Evolutionary conservation across 2,797 vertebrate species (phyloP).

Genomic region (Brachyrhaphis roseni): DNA sequence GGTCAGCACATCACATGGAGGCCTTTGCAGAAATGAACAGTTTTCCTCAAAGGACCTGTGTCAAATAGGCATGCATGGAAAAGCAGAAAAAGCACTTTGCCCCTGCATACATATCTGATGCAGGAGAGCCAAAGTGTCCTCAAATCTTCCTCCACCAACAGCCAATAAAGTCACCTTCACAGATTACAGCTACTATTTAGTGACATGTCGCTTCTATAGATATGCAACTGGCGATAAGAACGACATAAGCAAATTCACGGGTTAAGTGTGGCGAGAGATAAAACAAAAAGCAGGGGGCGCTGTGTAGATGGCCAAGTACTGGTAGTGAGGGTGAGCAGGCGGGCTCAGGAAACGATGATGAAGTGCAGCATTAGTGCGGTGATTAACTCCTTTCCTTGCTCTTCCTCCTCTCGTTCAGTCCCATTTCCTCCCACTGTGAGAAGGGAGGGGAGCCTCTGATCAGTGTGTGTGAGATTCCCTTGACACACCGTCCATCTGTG

Average conservation of each 20-base stretch:
- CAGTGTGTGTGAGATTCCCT: slow-evolving; percentile 78
- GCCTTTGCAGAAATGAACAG: slow-evolving; percentile 67
- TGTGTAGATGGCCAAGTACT: slow-evolving; percentile 64
- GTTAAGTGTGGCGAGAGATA: slow-evolving; percentile 25
- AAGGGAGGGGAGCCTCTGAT: slow-evolving; percentile 74
- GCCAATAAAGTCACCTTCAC: slow-evolving; percentile 71
- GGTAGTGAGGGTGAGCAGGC: slow-evolving; percentile 67
- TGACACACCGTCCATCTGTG: slow-evolving; percentile 80
- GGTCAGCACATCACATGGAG: slow-evolving; percentile 67
- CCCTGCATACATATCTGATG: slow-evolving; percentile 56
- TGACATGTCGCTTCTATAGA: slow-evolving; percentile 49
- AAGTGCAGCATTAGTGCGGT: slow-evolving; percentile 83
- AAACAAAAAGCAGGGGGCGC: slow-evolving; percentile 64
- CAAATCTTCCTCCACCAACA: slow-evolving; percentile 44
- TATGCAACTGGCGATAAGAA: slow-evolving; percentile 44
- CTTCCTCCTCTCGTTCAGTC: slow-evolving; percentile 83
- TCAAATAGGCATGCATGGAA: slow-evolving; percentile 69
- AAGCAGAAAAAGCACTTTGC: slow-evolving; percentile 69
- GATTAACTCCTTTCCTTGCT: slow-evolving; percentile 85
- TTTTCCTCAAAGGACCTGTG: slow-evolving; percentile 65
- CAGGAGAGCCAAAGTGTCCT: slow-evolving; percentile 61
- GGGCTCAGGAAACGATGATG: slow-evolving; percentile 83
- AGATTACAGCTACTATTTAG: slow-evolving; percentile 61
- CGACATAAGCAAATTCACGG: slow-evolving; percentile 29
- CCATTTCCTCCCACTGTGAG: slow-evolving; percentile 82